A percentile compares a stretch with the other conserved stretches of the same genome.
These are phyloP conservation scores for Nematopogon swammerdamellus DNA, from an alignment of 2,888 invertebrate species.

Conservation along the genomic window DNA sequence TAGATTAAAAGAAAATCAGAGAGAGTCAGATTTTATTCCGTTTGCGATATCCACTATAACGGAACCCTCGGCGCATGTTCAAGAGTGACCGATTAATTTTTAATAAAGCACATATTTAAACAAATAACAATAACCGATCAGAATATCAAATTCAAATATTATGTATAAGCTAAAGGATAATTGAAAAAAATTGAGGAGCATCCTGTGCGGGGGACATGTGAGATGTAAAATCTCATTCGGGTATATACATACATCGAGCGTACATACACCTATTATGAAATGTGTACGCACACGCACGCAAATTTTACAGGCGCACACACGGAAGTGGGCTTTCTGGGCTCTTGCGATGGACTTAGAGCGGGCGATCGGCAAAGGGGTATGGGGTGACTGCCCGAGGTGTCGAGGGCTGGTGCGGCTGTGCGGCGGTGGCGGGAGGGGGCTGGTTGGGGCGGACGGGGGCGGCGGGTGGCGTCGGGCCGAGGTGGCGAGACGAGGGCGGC, in stretches of 20 bases:
- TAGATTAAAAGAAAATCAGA: too few species aligned
- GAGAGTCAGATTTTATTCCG: too few species aligned
- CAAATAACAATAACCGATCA: too few species aligned
- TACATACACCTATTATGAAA: constrained; percentile 48
- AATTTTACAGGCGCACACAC: constrained; percentile 20
- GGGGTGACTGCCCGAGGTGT: constrained; percentile 20
- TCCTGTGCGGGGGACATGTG: constrained; percentile 37
- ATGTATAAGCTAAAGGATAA: too few species aligned
- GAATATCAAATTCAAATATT: too few species aligned
- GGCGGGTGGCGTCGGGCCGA: constrained; percentile 14
- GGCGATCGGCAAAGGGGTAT: constrained; percentile 18
- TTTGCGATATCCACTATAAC: too few species aligned
- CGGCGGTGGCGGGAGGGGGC: constrained; percentile 11
- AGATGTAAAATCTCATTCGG: constrained; percentile 54
- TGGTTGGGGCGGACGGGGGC: constrained; percentile 24
- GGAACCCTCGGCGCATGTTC: too few species aligned
- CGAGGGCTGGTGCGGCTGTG: constrained; percentile 24
- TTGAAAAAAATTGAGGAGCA: too few species aligned
- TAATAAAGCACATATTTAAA: too few species aligned
- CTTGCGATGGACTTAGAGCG: constrained; percentile 31
- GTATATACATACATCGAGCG: constrained; percentile 20
- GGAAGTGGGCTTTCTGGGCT: constrained; percentile 11
- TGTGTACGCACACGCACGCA: constrained; percentile 27
- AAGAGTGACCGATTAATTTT: too few species aligned
- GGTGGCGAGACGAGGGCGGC: constrained; percentile 9